Evolutionary conservation across 2,888 invertebrate species (phyloP).

Genomic region (Drosophila helvetica): DNA sequence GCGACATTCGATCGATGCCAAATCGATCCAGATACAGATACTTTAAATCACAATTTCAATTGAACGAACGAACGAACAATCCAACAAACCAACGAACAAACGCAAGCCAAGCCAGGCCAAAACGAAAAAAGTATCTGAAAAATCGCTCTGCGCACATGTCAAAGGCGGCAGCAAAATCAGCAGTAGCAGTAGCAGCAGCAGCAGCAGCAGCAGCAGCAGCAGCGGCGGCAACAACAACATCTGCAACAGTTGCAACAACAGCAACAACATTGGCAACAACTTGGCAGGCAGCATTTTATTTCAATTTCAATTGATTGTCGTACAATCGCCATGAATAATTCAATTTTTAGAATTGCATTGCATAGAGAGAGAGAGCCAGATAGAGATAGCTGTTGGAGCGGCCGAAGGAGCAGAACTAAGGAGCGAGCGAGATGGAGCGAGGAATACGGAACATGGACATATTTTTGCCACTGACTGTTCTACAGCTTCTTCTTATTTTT

Average conservation of each 20-base stretch:
- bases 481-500: slow-evolving; percentile 33
- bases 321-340: slow-evolving; percentile 83
- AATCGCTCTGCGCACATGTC: slow-evolving; percentile 78
- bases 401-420: slow-evolving; percentile 9
- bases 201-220: slow-evolving; percentile 37
- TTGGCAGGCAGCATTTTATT: slow-evolving; percentile 80
- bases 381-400: slow-evolving; percentile 41
- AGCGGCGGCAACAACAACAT: slow-evolving; percentile 38
- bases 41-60: slow-evolving; percentile 78
- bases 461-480: slow-evolving; percentile 64
- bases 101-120: slow-evolving; percentile 64
- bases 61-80: slow-evolving; percentile 26
- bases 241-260: slow-evolving; percentile 33
- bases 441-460: slow-evolving; percentile 67
- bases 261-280: slow-evolving; percentile 48
- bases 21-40: slow-evolving; percentile 80
- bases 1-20: slow-evolving; percentile 75
- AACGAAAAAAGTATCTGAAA: slow-evolving; percentile 46
- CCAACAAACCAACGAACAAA: not conserved
- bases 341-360: slow-evolving; percentile 79
- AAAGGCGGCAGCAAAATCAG: slow-evolving; percentile 61
- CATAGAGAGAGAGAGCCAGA: slow-evolving; percentile 57
- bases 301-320: slow-evolving; percentile 84
- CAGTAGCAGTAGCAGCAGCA: slow-evolving; percentile 38
- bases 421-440: slow-evolving; percentile 42